These are phyloP conservation scores for Hirtodrosophila confusa DNA, from an alignment of 2,888 invertebrate genomes.

Conservation along the genomic window DNA sequence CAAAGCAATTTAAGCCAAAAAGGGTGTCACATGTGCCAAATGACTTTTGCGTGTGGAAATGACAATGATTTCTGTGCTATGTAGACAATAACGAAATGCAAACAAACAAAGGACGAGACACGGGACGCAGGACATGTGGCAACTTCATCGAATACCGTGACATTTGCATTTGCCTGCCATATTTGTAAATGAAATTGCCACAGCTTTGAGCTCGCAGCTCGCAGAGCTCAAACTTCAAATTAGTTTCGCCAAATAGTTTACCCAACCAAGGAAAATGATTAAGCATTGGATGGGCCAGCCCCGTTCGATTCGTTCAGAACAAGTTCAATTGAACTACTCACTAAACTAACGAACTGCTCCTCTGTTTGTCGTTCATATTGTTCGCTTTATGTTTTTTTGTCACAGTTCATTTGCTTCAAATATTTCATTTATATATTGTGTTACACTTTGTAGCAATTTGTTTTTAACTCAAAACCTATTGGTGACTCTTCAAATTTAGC, in stretches of 20 bases:
- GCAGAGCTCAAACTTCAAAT: slow-evolving; percentile 67
- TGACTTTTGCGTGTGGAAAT: slow-evolving; percentile 81
- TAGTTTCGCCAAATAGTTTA: slow-evolving; percentile 66
- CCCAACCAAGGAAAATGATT: slow-evolving; percentile 60
- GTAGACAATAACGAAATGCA: slow-evolving; percentile 79
- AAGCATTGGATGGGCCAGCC: slow-evolving; percentile 41
- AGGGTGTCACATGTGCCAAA: slow-evolving; percentile 81
- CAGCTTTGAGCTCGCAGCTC: slow-evolving; percentile 28
- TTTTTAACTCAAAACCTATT: too few species aligned
- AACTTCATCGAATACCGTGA: slow-evolving; percentile 71
- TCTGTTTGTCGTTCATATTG: too few species aligned
- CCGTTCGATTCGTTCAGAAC: too few species aligned
- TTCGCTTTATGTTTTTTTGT: too few species aligned
- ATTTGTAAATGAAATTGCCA: slow-evolving; percentile 76
- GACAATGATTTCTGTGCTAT: slow-evolving; percentile 78
- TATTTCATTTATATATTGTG: too few species aligned
- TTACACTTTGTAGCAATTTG: too few species aligned
- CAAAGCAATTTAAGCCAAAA: slow-evolving; percentile 78
- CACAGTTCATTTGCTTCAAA: too few species aligned
- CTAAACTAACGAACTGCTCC: too few species aligned
- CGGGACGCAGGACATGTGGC: slow-evolving; percentile 54
- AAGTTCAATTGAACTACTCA: too few species aligned
- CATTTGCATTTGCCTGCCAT: slow-evolving; percentile 79
- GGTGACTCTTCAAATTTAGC: too few species aligned
- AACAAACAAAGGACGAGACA: slow-evolving; percentile 61